Percentiles rank a stretch among this genome's conserved stretches.
phyloP scores from a whole-genome alignment of 2,888 invertebrate species.

The Orthonevra nobilis region DNA sequence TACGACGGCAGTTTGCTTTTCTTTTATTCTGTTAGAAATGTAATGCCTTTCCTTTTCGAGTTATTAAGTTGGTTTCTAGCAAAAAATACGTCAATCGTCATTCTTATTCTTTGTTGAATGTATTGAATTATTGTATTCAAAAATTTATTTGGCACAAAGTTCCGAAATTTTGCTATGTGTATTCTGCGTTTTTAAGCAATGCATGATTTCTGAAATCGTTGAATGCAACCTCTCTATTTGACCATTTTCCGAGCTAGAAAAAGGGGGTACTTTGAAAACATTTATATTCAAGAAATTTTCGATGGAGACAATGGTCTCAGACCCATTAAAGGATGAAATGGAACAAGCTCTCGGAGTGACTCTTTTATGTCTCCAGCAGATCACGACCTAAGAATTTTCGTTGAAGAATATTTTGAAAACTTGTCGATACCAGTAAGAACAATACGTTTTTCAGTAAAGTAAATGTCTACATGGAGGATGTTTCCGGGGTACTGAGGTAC shows the following conservation, averaged over 20 bases:
- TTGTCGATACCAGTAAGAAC: no score
- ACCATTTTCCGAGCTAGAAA: conserved; percentile 11
- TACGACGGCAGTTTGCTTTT: neutral
- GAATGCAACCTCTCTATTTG: conserved; percentile 40
- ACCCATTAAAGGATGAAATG: conserved; percentile 4
- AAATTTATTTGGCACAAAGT: no score
- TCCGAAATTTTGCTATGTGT: neutral
- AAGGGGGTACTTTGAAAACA: conserved; percentile 22
- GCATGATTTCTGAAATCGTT: conserved; percentile 10
- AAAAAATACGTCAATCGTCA: conserved; percentile 6
- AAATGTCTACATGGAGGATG: conserved; percentile 31
- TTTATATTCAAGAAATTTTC: no score
- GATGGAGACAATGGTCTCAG: conserved; percentile 26
- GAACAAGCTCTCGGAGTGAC: conserved; percentile 15
- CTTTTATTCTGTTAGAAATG: neutral
- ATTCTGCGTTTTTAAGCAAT: conserved; percentile 14
- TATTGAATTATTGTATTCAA: conserved; percentile 29
- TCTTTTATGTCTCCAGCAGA: neutral
- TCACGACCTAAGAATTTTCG: no score
- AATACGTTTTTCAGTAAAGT: conserved; percentile 2
- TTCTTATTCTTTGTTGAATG: conserved; percentile 15
- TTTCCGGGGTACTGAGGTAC: conserved; percentile 25
- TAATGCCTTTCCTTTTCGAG: conserved; percentile 13
- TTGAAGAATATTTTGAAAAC: conserved; percentile 22
- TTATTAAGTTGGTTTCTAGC: neutral